These are phyloP conservation scores for Scatophagus argus DNA, from an alignment of 2,113 vertebrate genomes.

Conservation along the genomic window DNA sequence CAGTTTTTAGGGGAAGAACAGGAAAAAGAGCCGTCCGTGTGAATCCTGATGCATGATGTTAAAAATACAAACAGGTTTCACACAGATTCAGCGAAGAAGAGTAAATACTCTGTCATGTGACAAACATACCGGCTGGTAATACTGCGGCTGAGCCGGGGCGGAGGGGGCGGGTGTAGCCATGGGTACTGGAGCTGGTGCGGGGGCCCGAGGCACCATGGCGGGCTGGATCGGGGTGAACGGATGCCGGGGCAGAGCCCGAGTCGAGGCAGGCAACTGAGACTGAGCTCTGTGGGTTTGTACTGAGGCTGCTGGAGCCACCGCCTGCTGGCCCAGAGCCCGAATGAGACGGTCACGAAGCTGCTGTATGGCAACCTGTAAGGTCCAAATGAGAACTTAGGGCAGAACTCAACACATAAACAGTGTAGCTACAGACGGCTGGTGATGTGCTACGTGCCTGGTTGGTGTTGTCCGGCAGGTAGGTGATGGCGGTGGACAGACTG, in stretches of 20 bases:
- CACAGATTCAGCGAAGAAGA: neutral
- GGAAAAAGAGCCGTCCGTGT: neutral
- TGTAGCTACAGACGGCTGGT: too few relatives aligned
- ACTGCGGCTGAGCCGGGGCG: conserved; percentile 69
- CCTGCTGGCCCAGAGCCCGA: conserved; percentile 88
- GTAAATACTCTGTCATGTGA: neutral
- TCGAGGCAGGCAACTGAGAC: conserved; percentile 58
- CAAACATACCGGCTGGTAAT: conserved; percentile 80
- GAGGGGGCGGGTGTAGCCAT: conserved; percentile 46
- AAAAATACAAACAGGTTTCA: neutral
- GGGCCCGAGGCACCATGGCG: conserved; percentile 52
- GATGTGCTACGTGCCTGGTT: conserved; percentile 85
- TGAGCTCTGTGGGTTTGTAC: conserved; percentile 62
- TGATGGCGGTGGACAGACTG: conserved; percentile 91
- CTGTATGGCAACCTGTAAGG: conserved; percentile 84
- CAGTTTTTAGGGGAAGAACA: neutral
- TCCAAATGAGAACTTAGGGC: neutral
- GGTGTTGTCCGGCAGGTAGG: conserved; percentile 91
- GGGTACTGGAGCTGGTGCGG: conserved; percentile 30
- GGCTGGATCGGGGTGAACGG: conserved; percentile 68
- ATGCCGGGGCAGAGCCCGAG: conserved; percentile 71
- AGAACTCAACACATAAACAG: too few relatives aligned
- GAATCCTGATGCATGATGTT: neutral
- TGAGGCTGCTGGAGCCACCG: conserved; percentile 8
- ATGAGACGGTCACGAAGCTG: conserved; percentile 91